Base-by-base conservation (phyloP, 2,113 vertebrate genomes). In the Urocynchramus pylzowi region DNA sequence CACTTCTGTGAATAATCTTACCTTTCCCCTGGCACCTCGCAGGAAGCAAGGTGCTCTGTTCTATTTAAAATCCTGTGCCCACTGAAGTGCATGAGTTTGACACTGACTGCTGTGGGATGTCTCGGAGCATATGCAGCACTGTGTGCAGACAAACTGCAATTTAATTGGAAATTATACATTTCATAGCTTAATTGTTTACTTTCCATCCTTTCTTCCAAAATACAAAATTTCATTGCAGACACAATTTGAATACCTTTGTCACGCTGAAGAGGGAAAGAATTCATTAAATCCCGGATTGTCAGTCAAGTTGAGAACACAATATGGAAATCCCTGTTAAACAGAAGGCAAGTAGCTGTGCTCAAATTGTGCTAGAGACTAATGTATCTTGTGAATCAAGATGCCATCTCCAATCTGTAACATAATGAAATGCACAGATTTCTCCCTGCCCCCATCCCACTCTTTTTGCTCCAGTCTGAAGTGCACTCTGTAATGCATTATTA, bases 401-500 rank as follows among this genome's bases (percentile, higher is more conserved):
- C 84, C 80, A 78, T 90, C 88, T 95, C 75, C 90, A 91, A 59
- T 95, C 92, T 95, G 91, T 54, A 90, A 67, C 61, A 78, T 42
- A 96, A 81, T 57, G 63, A 94, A 75, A 92, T 54, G 49, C 86
- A 91, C 35, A 87, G 64, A 89, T 88, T 79, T 79, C 54, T 81
- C 90, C 84, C 84, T 96, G 63, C 82, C 90, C 95, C 90, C 95
- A 90, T 67, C 71, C 52, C 64, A 81, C 73, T 85, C 84, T 33
- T 76, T 63, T 57, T 84, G 56, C 93, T 95, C n/a, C 64, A 90
- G 59, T 92, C 71, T 82, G 56, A 92, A 93, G 85, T 91, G 75
- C 69, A 91, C 82, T 79, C 88, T 91, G 39, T 91, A 93, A 95
- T 96, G 84, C 92, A 96, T 95, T 96, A 94, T 96, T 95, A 93